Conservation (phyloP, 2,888 invertebrate species). For the Drosophila meridionalis region DNA sequence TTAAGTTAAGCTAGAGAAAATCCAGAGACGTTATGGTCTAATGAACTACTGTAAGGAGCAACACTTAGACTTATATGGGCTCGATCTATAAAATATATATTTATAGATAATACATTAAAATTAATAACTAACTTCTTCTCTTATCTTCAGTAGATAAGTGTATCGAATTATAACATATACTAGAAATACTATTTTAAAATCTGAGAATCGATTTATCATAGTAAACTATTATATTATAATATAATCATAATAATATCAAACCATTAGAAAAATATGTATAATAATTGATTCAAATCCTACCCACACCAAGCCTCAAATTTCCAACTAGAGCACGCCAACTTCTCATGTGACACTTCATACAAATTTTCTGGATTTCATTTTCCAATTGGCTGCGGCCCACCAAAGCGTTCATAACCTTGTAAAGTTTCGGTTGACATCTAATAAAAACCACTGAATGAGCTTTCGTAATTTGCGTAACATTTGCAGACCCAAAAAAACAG, state of each 20-base stretch:
- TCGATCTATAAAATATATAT: no score
- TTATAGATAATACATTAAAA: no score
- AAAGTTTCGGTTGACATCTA: conserved; percentile 55
- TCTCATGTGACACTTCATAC: not conserved
- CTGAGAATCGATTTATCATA: no score
- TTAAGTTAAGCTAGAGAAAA: not conserved
- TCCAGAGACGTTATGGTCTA: not conserved
- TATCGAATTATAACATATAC: not conserved
- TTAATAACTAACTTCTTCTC: no score
- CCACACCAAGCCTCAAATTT: not conserved
- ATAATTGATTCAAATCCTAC: no score
- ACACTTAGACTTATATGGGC: no score
- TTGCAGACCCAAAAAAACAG: conserved; percentile 42
- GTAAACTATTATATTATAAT: not conserved
- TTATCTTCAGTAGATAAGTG: no score
- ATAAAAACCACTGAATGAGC: conserved; percentile 43
- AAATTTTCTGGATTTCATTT: conserved; percentile 52
- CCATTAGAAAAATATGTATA: no score
- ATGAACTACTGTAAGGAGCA: not conserved
- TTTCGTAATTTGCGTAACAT: conserved; percentile 70
- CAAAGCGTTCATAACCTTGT: conserved; percentile 74
- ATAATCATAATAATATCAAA: not conserved
- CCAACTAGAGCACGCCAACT: not conserved
- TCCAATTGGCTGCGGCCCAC: conserved; percentile 39
- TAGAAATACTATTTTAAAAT: not conserved